These are phyloP conservation scores for Phytoseiulus persimilis DNA, from an alignment of 2,888 invertebrate genomes.

Conservation along the genomic window DNA sequence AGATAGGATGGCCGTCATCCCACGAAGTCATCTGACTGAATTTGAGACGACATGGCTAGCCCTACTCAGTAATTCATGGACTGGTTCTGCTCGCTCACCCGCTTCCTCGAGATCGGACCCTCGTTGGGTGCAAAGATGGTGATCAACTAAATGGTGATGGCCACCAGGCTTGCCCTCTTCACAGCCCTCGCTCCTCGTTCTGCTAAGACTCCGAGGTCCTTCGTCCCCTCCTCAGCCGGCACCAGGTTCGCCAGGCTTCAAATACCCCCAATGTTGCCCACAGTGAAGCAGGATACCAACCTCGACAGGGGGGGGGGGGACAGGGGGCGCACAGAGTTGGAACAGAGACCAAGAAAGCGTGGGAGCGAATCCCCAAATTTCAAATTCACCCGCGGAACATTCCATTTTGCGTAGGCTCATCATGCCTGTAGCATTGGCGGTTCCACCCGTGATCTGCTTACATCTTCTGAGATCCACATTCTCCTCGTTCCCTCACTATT, in stretches of 20 bases:
- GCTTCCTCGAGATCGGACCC: not conserved
- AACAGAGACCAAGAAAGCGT: not conserved
- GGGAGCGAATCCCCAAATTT: not conserved
- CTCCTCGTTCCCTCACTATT: too few species aligned
- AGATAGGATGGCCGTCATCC: not conserved
- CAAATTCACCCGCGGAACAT: not conserved
- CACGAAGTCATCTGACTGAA: not conserved
- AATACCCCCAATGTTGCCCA: not conserved
- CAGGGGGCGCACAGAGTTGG: not conserved
- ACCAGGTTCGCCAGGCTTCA: not conserved
- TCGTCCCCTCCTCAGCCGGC: not conserved
- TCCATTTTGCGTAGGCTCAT: not conserved
- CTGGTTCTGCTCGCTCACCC: not conserved
- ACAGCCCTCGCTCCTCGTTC: not conserved
- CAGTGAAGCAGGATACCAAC: not conserved
- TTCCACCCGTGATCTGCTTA: too few species aligned
- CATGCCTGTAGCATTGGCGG: not conserved
- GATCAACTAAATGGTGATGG: conserved; percentile 5
- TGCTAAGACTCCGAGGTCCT: not conserved
- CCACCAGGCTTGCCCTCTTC: not conserved
- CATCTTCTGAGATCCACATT: too few species aligned
- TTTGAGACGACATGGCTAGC: not conserved
- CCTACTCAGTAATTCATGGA: conserved; percentile 5
- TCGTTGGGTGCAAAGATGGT: not conserved
- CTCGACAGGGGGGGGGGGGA: not conserved